Conservation (phyloP, 2,888 invertebrate species). For the Athalia circularis region DNA sequence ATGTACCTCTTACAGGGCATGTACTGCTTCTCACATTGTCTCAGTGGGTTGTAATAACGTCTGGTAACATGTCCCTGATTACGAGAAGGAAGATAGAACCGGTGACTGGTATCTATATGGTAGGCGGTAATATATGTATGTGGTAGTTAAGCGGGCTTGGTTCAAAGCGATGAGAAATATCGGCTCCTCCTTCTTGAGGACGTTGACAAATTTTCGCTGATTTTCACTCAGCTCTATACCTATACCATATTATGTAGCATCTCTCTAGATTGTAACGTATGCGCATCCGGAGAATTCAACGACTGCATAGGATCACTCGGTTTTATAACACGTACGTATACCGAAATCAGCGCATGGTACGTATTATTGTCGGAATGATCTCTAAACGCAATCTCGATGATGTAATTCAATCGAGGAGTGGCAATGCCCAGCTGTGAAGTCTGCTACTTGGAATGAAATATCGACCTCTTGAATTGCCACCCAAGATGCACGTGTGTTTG, state of each 20-base stretch:
- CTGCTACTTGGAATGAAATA: too few species aligned
- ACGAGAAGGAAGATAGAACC: background rate
- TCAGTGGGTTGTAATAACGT: slow-evolving; percentile 28
- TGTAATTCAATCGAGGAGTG: too few species aligned
- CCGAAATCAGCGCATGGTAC: background rate
- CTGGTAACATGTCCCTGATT: slow-evolving; percentile 36
- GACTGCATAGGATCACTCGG: background rate
- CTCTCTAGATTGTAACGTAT: background rate
- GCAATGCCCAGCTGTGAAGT: too few species aligned
- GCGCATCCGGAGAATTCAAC: background rate
- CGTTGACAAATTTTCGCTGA: slow-evolving; percentile 41
- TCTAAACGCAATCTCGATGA: too few species aligned
- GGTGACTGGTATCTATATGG: slow-evolving; percentile 14
- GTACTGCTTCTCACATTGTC: background rate
- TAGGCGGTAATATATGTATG: slow-evolving; percentile 1
- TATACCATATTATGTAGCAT: background rate
- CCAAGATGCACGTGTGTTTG: too few species aligned
- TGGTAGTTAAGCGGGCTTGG: slow-evolving; percentile 19
- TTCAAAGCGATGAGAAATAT: slow-evolving; percentile 33
- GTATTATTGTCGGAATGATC: background rate
- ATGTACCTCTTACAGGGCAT: background rate
- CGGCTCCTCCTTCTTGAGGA: slow-evolving; percentile 19
- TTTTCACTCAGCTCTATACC: slow-evolving; percentile 15
- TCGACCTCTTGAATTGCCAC: too few species aligned
- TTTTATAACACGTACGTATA: background rate